These are phyloP conservation scores for Tyria jacobaeae DNA, from an alignment of 2,888 invertebrate genomes.

Conservation along the genomic window DNA sequence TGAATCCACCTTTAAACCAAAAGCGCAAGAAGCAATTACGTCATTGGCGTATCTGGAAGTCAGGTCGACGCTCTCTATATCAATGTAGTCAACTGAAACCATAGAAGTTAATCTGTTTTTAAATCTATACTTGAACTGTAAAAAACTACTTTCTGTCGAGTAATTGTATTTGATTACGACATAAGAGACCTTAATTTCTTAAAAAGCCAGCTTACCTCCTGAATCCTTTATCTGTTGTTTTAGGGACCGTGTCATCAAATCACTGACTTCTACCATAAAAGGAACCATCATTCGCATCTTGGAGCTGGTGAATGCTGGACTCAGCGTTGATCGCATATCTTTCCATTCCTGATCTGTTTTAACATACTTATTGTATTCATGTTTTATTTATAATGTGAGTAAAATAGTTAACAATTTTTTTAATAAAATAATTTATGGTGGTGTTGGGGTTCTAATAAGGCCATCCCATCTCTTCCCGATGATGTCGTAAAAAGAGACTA, in stretches of 20 bases:
- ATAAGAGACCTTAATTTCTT: not conserved
- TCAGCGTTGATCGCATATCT: constrained; percentile 72
- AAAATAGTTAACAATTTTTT: no score
- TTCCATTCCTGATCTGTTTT: constrained; percentile 58
- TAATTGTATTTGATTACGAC: not conserved
- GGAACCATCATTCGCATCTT: constrained; percentile 77
- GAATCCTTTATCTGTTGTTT: constrained; percentile 51
- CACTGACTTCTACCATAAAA: constrained; percentile 68
- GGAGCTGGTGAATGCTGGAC: constrained; percentile 80
- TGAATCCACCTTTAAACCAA: constrained; percentile 85
- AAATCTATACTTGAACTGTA: no score
- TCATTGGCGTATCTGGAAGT: constrained; percentile 81
- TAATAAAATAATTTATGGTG: no score
- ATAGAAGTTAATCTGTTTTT: no score
- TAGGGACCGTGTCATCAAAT: constrained; percentile 60
- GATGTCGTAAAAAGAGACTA: no score
- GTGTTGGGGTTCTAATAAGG: no score
- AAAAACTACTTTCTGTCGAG: no score
- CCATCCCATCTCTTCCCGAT: no score
- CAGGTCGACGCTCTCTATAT: constrained; percentile 75
- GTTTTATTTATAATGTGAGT: not conserved
- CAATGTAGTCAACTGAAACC: constrained; percentile 53
- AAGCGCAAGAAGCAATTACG: constrained; percentile 83
- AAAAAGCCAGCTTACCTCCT: constrained; percentile 14
- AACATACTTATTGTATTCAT: not conserved